phyloP scores from a whole-genome alignment of 2,888 invertebrate genomes.

The Panorpa germanica region DNA sequence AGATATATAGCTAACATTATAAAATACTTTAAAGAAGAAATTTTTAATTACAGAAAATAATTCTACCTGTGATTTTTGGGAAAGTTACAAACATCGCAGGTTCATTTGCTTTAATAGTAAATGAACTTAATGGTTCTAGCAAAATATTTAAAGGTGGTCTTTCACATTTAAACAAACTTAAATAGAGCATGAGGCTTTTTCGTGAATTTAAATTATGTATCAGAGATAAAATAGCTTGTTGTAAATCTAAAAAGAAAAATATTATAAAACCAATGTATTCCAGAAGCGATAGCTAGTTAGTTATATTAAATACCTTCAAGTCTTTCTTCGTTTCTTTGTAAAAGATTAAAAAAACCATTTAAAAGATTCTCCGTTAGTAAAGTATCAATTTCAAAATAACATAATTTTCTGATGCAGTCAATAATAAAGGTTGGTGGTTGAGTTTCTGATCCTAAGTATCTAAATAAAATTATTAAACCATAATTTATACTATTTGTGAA shows the following conservation, averaged over 20 bases:
- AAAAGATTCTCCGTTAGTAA: too few relatives aligned
- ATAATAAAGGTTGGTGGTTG: too few relatives aligned
- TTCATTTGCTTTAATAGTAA: slow-evolving; percentile 20
- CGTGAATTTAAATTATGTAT: slow-evolving; percentile 26
- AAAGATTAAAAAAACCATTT: slow-evolving; percentile 20
- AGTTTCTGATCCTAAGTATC: too few relatives aligned
- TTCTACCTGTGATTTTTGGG: too few relatives aligned
- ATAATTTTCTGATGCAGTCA: too few relatives aligned
- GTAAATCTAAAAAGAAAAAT: slow-evolving; percentile 31
- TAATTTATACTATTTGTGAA: too few relatives aligned
- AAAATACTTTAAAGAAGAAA: too few relatives aligned
- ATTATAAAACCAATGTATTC: slow-evolving; percentile 10
- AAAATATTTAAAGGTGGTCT: slow-evolving; percentile 34
- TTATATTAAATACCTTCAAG: slow-evolving; percentile 19
- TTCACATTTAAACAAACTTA: slow-evolving; percentile 34
- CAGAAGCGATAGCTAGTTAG: neutral
- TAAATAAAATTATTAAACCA: too few relatives aligned
- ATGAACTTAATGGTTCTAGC: slow-evolving; percentile 29
- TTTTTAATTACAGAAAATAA: too few relatives aligned
- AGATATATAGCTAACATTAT: too few relatives aligned
- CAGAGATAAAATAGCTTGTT: slow-evolving; percentile 42
- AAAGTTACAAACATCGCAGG: too few relatives aligned
- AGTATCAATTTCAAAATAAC: too few relatives aligned
- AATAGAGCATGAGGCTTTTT: slow-evolving; percentile 29
- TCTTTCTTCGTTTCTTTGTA: slow-evolving; percentile 18